Conservation (phyloP, 2,797 vertebrate genomes). For the Epinephelus malabaricus region DNA sequence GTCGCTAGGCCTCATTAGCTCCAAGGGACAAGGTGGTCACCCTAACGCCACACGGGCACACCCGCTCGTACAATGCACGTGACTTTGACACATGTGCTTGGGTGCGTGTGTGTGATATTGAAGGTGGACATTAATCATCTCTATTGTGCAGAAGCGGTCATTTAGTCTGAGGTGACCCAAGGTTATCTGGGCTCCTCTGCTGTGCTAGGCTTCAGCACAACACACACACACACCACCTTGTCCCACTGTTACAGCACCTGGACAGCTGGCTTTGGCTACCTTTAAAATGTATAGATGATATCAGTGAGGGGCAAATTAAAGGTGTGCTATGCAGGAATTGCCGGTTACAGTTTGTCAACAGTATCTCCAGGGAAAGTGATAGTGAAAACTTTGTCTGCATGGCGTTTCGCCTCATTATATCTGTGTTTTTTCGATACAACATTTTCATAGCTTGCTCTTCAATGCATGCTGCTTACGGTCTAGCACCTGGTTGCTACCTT, state of each 20-base stretch:
- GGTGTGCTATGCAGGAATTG: no score
- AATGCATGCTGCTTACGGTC: no score
- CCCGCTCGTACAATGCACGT: background rate
- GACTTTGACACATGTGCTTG: constrained; percentile 15
- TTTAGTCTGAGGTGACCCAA: constrained; percentile 65
- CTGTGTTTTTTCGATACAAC: no score
- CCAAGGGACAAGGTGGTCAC: constrained; percentile 66
- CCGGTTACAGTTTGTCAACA: no score
- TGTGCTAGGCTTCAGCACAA: constrained; percentile 30
- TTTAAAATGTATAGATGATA: constrained; percentile 16
- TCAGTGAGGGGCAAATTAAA: constrained; percentile 16
- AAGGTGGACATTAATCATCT: constrained; percentile 71
- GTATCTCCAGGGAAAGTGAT: no score
- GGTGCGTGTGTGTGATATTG: constrained; percentile 33
- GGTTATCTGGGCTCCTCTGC: constrained; percentile 56
- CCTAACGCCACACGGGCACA: constrained; percentile 25
- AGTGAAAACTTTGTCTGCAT: no score
- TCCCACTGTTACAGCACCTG: background rate
- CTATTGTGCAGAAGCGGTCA: constrained; percentile 57
- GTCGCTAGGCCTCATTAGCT: constrained; percentile 73
- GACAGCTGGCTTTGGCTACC: constrained; percentile 12
- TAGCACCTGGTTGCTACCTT: no score
- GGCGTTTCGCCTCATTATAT: no score
- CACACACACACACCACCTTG: constrained; percentile 6
- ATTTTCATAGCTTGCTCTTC: no score